phyloP scores from a whole-genome alignment of 2,888 invertebrate species.

The Leptinotarsa peninsularis region DNA sequence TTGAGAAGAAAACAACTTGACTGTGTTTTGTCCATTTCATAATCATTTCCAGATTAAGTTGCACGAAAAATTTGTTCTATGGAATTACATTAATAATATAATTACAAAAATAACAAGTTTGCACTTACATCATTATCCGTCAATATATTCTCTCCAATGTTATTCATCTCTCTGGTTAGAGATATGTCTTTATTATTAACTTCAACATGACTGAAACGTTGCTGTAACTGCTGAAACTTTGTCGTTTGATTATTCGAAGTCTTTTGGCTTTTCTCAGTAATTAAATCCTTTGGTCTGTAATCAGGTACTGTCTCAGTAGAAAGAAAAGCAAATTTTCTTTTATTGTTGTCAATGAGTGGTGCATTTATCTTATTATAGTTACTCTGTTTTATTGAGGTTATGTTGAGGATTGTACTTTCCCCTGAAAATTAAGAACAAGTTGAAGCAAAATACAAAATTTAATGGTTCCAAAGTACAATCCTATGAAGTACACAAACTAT shows the following conservation, averaged over 20 bases:
- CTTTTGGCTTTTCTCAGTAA: slow-evolving; percentile 78
- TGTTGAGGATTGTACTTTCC: slow-evolving; percentile 70
- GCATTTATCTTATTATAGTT: slow-evolving; percentile 59
- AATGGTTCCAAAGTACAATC: neutral
- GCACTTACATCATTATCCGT: slow-evolving; percentile 71
- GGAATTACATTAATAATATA: neutral
- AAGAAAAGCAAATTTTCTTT: slow-evolving; percentile 87
- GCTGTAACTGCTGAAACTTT: slow-evolving; percentile 84
- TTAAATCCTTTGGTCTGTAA: slow-evolving; percentile 80
- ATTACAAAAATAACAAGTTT: neutral
- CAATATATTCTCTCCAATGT: slow-evolving; percentile 71
- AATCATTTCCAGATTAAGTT: no score
- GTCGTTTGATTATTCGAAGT: slow-evolving; percentile 83
- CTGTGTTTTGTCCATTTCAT: no score
- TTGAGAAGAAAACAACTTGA: slow-evolving; percentile 1
- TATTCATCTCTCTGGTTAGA: slow-evolving; percentile 71
- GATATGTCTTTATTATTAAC: slow-evolving; percentile 62
- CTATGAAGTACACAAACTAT: no score
- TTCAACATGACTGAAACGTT: slow-evolving; percentile 76
- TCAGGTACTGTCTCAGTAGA: slow-evolving; percentile 88
- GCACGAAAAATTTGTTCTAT: no score
- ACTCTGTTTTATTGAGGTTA: slow-evolving; percentile 51
- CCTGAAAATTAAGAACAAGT: slow-evolving; percentile 14
- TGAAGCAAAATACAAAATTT: neutral
- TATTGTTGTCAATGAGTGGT: slow-evolving; percentile 80